Conservation (phyloP, 2,797 vertebrate genomes). For the Setipinna tenuifilis region DNA sequence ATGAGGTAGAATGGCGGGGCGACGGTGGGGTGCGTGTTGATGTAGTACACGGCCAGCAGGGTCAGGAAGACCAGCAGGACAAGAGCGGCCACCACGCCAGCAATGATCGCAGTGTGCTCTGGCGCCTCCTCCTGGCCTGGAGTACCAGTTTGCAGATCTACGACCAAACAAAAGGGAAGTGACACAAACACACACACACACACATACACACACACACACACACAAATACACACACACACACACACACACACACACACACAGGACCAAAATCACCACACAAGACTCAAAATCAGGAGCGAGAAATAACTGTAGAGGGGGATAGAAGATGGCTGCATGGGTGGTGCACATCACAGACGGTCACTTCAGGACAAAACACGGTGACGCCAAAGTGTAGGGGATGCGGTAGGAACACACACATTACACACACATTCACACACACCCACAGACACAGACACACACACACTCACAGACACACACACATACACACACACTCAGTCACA, state of each 20-base stretch:
- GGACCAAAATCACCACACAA: too few species aligned
- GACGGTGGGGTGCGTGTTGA: conserved; percentile 87
- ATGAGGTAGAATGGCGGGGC: conserved; percentile 86
- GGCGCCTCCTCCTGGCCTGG: conserved; percentile 66
- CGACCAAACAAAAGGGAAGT: background rate
- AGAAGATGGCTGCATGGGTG: background rate
- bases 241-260: too few species aligned
- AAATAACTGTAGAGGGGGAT: background rate
- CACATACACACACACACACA: background rate
- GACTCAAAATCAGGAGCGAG: background rate
- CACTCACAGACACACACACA: background rate
- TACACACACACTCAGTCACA: background rate
- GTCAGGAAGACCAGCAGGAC: conserved; percentile 82
- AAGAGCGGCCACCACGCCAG: conserved; percentile 84
- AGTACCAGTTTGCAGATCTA: conserved; percentile 66
- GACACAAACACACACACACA: background rate
- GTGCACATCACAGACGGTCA: background rate
- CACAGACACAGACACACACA: background rate
- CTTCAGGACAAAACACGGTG: background rate
- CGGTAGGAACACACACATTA: background rate
- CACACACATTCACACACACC: background rate
- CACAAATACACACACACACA: too few species aligned
- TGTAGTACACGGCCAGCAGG: conserved; percentile 89
- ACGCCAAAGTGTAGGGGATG: background rate
- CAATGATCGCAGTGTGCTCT: conserved; percentile 84